Conservation (phyloP, 2,888 invertebrate species). For the Eubasilissa splendida region DNA sequence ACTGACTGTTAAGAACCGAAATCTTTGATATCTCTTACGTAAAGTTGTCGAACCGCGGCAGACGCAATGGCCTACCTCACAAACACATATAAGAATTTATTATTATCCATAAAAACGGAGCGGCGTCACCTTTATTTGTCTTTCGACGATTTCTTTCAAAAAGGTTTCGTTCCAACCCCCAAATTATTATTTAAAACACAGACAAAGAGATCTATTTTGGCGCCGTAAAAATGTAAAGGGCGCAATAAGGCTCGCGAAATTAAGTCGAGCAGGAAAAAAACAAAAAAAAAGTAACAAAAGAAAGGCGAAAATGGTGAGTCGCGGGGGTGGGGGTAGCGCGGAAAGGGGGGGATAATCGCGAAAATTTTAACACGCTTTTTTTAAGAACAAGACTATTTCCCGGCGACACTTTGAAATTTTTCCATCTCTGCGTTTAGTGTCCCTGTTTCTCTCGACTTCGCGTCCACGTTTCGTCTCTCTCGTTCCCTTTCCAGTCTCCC, state of each 20-base stretch:
- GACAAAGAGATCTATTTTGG: constrained; percentile 6
- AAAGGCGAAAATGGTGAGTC: constrained; percentile 9
- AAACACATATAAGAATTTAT: no score
- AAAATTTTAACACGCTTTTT: constrained; percentile 58
- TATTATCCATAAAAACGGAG: no score
- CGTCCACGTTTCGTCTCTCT: neutral
- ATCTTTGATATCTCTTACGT: no score
- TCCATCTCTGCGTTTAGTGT: constrained; percentile 7
- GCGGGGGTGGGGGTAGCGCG: neutral
- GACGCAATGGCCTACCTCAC: no score
- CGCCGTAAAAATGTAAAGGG: constrained; percentile 13
- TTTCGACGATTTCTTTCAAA: no score
- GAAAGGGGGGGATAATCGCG: constrained; percentile 53
- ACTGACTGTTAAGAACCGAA: no score
- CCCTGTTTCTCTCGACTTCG: neutral
- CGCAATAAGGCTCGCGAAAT: constrained; percentile 17
- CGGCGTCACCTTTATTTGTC: no score
- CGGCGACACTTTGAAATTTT: constrained; percentile 28
- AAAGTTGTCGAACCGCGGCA: no score
- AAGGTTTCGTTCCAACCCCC: no score
- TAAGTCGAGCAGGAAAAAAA: constrained; percentile 21
- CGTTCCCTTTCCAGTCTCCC: constrained; percentile 19
- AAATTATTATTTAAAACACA: neutral
- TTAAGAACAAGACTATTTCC: constrained; percentile 33
- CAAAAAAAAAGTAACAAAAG: constrained; percentile 19